These are phyloP conservation scores for Pandemis heparana DNA, from an alignment of 2,888 invertebrate genomes.

Conservation along the genomic window DNA sequence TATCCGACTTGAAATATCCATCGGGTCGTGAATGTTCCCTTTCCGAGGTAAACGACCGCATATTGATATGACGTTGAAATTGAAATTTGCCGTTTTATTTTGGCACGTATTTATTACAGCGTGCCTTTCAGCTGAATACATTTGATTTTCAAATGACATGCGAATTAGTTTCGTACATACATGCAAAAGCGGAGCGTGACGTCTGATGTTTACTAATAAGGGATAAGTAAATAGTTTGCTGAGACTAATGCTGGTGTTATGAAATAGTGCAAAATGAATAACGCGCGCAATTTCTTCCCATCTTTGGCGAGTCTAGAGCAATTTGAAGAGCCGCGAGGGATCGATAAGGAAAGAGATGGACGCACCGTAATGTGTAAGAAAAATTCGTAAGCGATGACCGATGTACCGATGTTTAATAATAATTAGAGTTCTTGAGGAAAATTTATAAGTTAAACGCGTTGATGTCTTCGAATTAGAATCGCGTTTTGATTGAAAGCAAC, in stretches of 20 bases:
- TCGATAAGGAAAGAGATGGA: conserved; percentile 1
- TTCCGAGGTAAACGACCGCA: conserved; percentile 38
- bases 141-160: conserved; percentile 34
- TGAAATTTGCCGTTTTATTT: conserved; percentile 39
- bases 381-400: neutral
- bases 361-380: neutral
- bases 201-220: neutral
- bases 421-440: neutral
- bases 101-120: conserved; percentile 30
- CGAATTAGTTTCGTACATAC: conserved; percentile 22
- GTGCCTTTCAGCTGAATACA: conserved; percentile 26
- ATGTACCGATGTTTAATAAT: neutral
- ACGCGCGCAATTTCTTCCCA: neutral
- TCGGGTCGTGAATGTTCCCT: conserved; percentile 16
- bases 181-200: neutral
- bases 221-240: neutral
- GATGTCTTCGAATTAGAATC: neutral
- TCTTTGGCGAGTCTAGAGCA: neutral
- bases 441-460: neutral
- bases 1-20: neutral
- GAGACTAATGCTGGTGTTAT: neutral
- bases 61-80: conserved; percentile 28
- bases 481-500: neutral
- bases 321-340: neutral
- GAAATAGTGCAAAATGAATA: neutral